A percentile compares a stretch with the other conserved stretches of the same genome.
These are phyloP conservation scores for Hypomesus transpacificus DNA, from an alignment of 2,113 vertebrate genomes.

Conservation along the genomic window DNA sequence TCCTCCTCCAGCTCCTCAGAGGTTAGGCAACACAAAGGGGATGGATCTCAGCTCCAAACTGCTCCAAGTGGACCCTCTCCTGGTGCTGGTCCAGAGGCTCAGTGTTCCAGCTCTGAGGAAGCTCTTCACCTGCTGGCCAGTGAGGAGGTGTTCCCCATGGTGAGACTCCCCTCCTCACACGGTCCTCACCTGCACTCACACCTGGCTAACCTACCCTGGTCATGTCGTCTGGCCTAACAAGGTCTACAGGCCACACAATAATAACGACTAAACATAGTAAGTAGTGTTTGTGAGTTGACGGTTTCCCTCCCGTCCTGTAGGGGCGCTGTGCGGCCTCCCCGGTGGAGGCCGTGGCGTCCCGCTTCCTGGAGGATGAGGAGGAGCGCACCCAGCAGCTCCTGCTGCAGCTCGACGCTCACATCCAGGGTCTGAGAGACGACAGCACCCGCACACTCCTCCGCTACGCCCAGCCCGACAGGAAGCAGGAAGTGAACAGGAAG, in stretches of 20 bases:
- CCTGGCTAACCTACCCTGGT: too few relatives aligned
- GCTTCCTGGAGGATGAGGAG: slow-evolving; percentile 84
- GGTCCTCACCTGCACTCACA: too few relatives aligned
- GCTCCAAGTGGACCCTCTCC: not conserved
- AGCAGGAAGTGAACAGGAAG: too few relatives aligned
- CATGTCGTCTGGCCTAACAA: too few relatives aligned
- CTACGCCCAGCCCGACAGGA: too few relatives aligned
- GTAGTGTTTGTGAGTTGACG: not conserved
- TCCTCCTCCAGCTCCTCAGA: slow-evolving; percentile 27
- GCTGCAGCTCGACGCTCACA: slow-evolving; percentile 79
- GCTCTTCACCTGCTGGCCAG: slow-evolving; percentile 1
- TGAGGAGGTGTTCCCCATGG: slow-evolving; percentile 1
- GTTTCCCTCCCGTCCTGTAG: slow-evolving; percentile 50
- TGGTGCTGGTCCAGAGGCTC: slow-evolving; percentile 20
- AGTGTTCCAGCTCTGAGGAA: slow-evolving; percentile 52
- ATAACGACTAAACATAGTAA: too few relatives aligned
- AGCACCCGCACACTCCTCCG: slow-evolving; percentile 73
- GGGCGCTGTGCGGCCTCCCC: slow-evolving; percentile 61
- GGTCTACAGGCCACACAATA: too few relatives aligned
- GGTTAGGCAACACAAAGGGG: slow-evolving; percentile 9
- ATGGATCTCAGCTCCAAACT: not conserved
- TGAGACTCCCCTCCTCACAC: not conserved
- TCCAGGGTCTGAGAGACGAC: slow-evolving; percentile 78
- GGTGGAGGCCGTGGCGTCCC: slow-evolving; percentile 66
- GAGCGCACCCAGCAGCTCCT: slow-evolving; percentile 77